Evolutionary conservation across 2,797 vertebrate species (phyloP).

Genomic region (Gobionotothen gibberifrons): DNA sequence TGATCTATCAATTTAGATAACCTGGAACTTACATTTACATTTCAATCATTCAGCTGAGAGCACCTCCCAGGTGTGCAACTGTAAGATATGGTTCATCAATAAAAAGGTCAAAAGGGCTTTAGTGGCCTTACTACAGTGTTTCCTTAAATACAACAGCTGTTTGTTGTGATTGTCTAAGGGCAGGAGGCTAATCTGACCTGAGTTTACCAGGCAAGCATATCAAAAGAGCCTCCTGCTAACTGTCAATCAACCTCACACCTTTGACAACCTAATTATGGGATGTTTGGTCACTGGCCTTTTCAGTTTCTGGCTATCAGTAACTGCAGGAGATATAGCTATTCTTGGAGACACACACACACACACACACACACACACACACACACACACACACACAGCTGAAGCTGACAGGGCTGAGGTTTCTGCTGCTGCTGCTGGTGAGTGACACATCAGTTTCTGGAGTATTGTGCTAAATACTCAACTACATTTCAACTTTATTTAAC

Average conservation of each 20-base stretch:
- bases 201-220: not conserved
- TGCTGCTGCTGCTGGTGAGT: conserved; percentile 50
- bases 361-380: not conserved
- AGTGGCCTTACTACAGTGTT: not conserved
- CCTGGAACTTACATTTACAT: not conserved
- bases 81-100: not conserved
- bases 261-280: conserved; percentile 42
- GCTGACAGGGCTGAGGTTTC: conserved; percentile 53
- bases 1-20: conserved; percentile 8
- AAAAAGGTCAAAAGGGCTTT: not conserved
- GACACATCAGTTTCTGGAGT: conserved; percentile 11
- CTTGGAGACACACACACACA: not conserved
- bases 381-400: too few relatives aligned
- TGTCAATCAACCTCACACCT: conserved; percentile 26
- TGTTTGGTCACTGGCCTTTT: conserved; percentile 34
- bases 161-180: not conserved
- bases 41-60: conserved; percentile 6
- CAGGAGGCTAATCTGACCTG: conserved; percentile 6
- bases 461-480: not conserved
- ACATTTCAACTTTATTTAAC: not conserved
- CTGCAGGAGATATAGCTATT: conserved; percentile 44
- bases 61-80: not conserved
- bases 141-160: not conserved
- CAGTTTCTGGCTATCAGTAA: conserved; percentile 41
- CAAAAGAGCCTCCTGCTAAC: not conserved